Percentiles rank a stretch among this genome's conserved stretches.
These are phyloP conservation scores for Augochlorella aurata DNA, from an alignment of 2,888 invertebrate species.

Conservation along the genomic window DNA sequence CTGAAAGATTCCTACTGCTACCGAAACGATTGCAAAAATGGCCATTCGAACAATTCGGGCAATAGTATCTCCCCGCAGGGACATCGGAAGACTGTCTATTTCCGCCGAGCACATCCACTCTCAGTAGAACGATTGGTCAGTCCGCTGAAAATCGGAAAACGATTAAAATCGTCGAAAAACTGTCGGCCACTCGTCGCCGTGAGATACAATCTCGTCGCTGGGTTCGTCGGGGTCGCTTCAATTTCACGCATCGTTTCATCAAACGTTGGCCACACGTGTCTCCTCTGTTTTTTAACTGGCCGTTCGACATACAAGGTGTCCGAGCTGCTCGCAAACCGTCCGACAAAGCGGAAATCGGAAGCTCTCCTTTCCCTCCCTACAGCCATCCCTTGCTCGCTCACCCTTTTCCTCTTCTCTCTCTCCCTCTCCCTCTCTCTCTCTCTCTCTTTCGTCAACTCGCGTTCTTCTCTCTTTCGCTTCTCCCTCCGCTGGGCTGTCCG, in stretches of 20 bases:
- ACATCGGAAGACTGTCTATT: no score
- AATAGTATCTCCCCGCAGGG: no score
- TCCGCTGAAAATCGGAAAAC: conserved; percentile 1
- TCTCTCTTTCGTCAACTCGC: no score
- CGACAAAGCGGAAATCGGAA: not conserved
- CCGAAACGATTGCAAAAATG: no score
- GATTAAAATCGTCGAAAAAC: conserved; percentile 15
- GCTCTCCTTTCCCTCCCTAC: not conserved
- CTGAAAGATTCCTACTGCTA: no score
- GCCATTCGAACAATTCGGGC: no score
- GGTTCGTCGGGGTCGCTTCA: conserved; percentile 5
- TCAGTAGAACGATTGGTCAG: not conserved
- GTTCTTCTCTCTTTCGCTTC: not conserved
- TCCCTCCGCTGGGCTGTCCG: not conserved
- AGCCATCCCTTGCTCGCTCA: not conserved
- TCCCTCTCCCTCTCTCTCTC: not conserved
- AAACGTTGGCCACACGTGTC: not conserved
- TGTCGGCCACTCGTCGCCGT: not conserved
- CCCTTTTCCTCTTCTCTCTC: not conserved
- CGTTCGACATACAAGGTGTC: not conserved
- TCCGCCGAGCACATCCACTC: no score
- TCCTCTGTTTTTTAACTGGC: not conserved
- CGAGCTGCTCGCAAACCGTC: not conserved
- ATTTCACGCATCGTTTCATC: conserved; percentile 14
- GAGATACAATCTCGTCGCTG: conserved; percentile 1